These are phyloP conservation scores for Tangara arthus DNA, from an alignment of 2,797 vertebrate genomes.

Conservation along the genomic window DNA sequence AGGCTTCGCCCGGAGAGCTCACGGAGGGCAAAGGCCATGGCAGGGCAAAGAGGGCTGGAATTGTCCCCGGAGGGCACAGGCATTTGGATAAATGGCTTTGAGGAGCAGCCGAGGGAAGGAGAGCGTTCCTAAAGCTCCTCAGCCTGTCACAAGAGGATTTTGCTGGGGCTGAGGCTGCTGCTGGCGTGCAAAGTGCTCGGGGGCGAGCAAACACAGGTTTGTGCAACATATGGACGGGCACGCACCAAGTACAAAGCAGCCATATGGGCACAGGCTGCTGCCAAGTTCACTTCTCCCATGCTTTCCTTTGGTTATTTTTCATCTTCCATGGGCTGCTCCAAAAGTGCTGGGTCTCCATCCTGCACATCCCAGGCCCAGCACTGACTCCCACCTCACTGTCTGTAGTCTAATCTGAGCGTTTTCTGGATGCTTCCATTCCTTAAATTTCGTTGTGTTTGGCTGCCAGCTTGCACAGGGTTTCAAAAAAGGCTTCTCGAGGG, in stretches of 20 bases:
- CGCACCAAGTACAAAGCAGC: background rate
- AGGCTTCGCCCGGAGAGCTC: fast-evolving
- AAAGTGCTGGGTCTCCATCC: background rate
- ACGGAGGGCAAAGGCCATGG: fast-evolving
- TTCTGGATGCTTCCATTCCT: background rate
- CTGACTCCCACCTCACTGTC: background rate
- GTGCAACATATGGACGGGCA: background rate
- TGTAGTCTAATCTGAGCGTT: background rate
- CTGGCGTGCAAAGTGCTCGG: background rate
- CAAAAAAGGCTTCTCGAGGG: fast-evolving
- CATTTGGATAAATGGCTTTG: background rate
- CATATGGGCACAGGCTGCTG: background rate
- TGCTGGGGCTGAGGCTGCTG: background rate
- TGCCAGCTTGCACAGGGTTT: background rate
- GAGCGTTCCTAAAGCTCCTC: background rate
- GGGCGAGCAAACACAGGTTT: background rate
- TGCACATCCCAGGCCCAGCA: background rate
- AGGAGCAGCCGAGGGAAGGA: background rate
- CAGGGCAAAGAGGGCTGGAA: background rate
- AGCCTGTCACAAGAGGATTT: background rate
- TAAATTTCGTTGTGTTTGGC: background rate
- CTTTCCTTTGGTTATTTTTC: background rate
- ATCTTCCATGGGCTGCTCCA: background rate
- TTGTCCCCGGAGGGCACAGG: fast-evolving
- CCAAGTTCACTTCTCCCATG: background rate